These are phyloP conservation scores for Drosophila yooni DNA, from an alignment of 2,888 invertebrate species.

Conservation along the genomic window DNA sequence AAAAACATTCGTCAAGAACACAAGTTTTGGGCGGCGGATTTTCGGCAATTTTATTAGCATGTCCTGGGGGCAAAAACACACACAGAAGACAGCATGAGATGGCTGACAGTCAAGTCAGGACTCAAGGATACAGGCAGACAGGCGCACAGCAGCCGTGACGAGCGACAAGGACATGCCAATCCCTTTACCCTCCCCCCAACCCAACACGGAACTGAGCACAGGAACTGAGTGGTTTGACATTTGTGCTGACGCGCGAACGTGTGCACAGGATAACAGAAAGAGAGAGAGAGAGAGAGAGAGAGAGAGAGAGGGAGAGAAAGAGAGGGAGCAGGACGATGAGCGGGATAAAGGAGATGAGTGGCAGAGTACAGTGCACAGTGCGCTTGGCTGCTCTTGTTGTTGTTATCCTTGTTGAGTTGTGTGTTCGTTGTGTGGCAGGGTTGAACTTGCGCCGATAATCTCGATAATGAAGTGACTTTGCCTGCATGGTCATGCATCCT, in stretches of 20 bases:
- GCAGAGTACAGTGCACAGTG: slow-evolving; percentile 19
- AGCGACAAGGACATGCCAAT: slow-evolving; percentile 39
- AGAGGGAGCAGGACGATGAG: slow-evolving; percentile 47
- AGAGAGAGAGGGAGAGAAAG: not conserved
- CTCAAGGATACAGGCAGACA: slow-evolving; percentile 73
- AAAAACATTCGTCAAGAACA: slow-evolving; percentile 64
- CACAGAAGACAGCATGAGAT: slow-evolving; percentile 10
- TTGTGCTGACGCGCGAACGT: slow-evolving; percentile 82
- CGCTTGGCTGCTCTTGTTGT: slow-evolving; percentile 34
- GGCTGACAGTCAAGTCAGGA: slow-evolving; percentile 31
- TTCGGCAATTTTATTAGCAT: slow-evolving; percentile 77
- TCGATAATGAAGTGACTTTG: slow-evolving; percentile 82
- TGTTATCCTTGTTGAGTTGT: slow-evolving; percentile 53
- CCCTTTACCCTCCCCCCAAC: not conserved
- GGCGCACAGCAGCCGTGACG: slow-evolving; percentile 71
- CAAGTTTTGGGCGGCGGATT: slow-evolving; percentile 66
- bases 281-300: not conserved
- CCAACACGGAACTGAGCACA: slow-evolving; percentile 28
- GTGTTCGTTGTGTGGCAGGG: slow-evolving; percentile 52
- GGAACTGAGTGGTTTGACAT: slow-evolving; percentile 80
- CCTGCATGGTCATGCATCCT: slow-evolving; percentile 77
- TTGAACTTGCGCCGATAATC: slow-evolving; percentile 82
- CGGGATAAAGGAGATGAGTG: slow-evolving; percentile 14
- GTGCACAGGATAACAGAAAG: slow-evolving; percentile 62
- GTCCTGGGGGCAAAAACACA: slow-evolving; percentile 61